phyloP scores from a whole-genome alignment of 2,888 invertebrate genomes.

The Sarcophaga caerulescens region DNA sequence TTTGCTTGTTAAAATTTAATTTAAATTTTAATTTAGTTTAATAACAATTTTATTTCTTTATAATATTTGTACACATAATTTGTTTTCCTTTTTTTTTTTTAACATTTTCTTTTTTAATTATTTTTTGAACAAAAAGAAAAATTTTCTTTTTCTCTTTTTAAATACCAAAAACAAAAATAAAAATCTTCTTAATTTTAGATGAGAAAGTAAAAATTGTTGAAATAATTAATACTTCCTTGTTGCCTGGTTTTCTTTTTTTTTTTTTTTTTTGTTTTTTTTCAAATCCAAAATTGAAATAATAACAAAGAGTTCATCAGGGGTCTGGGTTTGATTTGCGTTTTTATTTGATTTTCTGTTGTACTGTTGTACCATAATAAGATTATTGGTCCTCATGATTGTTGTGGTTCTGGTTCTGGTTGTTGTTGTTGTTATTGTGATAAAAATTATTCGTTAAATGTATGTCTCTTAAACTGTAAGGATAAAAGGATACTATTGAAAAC shows the following conservation, averaged over 20 bases:
- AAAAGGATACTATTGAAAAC: conserved; percentile 35
- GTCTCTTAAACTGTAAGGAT: conserved; percentile 49
- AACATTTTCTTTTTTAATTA: not conserved
- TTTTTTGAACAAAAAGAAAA: not conserved
- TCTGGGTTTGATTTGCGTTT: too few species aligned
- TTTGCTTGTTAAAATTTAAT: conserved; percentile 28
- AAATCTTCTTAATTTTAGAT: not conserved
- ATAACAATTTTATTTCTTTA: conserved; percentile 13
- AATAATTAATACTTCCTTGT: too few species aligned
- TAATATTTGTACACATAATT: conserved; percentile 19
- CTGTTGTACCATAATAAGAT: not conserved
- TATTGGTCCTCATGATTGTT: conserved; percentile 27
- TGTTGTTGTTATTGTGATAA: not conserved
- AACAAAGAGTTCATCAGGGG: too few species aligned
- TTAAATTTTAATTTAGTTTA: conserved; percentile 28
- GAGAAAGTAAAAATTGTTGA: not conserved
- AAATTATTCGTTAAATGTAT: not conserved
- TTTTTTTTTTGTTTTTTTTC: too few species aligned
- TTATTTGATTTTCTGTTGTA: not conserved
- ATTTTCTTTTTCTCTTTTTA: not conserved
- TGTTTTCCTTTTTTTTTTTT: not conserved
- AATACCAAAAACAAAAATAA: too few species aligned
- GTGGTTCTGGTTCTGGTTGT: conserved; percentile 24
- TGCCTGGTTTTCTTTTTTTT: too few species aligned
- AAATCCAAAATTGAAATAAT: too few species aligned